Conservation (phyloP, 2,888 invertebrate species). For the Rhorus exstirpatorius region DNA sequence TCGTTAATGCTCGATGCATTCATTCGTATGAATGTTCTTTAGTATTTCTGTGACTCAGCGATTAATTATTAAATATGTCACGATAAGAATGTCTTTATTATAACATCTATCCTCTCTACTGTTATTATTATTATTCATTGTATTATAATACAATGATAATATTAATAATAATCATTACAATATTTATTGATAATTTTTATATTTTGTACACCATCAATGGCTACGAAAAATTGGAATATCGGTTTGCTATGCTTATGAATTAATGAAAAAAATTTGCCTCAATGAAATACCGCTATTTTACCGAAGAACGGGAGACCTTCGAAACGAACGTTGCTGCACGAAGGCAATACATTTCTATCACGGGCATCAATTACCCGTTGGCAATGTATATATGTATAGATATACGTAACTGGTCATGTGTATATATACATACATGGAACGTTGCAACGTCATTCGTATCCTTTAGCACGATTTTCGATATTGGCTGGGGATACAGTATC, state of each 20-base stretch:
- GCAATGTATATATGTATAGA: slow-evolving; percentile 21
- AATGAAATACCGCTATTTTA: not conserved
- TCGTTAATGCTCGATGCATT: no score
- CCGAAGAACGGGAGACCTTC: not conserved
- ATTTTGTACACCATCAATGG: no score
- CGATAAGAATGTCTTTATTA: no score
- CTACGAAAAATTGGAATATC: no score
- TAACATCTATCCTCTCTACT: no score
- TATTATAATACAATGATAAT: no score
- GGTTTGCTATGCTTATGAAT: no score
- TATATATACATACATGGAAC: not conserved
- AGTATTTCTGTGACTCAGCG: no score
- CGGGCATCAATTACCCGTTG: slow-evolving; percentile 58
- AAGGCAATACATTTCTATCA: slow-evolving; percentile 60
- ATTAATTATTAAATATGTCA: no score
- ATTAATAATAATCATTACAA: no score
- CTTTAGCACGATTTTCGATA: slow-evolving; percentile 62
- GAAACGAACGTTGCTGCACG: not conserved
- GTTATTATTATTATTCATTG: no score
- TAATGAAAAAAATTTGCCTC: not conserved
- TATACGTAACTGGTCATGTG: not conserved
- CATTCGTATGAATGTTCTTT: no score
- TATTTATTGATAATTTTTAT: not conserved
- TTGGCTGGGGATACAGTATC: slow-evolving; percentile 50
- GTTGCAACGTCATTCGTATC: slow-evolving; percentile 62